Evolutionary conservation across 2,113 vertebrate species (phyloP), one percentile per base, ranked within the genome.

Genomic region (Odobenus rosmarus): DNA sequence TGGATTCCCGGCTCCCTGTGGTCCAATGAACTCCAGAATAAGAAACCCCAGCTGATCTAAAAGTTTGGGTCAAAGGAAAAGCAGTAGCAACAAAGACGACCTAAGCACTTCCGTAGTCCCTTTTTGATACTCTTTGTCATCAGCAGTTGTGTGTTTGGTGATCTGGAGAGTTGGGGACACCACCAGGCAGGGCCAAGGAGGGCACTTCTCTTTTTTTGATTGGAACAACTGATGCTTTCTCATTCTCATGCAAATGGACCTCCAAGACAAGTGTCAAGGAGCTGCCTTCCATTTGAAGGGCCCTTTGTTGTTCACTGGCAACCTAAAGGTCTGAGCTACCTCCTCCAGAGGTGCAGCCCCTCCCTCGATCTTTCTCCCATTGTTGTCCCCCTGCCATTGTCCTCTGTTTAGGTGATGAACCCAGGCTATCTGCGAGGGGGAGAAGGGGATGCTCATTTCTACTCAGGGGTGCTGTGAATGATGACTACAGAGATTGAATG

Each of bases 171-270:
- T 26, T 62, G 69, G 21, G 62, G 79, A 42, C 46, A 46, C 15
- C 33, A 81, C 39, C 49, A 81, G 79, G 31, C 71, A 89, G 23
- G 36, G 28, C 10, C n/a, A 59, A 49, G 26, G 2, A 11, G 46
- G 5, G 7, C 76, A 14, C 57, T 86, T 90, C 11, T 82, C 67
- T 72, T 72, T 88, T 57, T 90, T 39, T 62, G 18, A 39, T 85
- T 39, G 1, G 31, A 24, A 86, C 64, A 86, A 89, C 23, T 71
- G 59, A 71, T n/a, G 51, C 53, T 90, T 97, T 77, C 71, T 64
- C 51, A 74, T 88, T 97, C 23, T 90, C 21, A 95, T 71, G 64
- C 51, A 97, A 85, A 84, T 62, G 23, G 4, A 94, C n/a, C 36
- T 81, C 79, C 28, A 92, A 53, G 42, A 82, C 13, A 64, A 93